Percentiles rank a stretch among this genome's conserved stretches.
Evolutionary conservation across 2,888 invertebrate species (phyloP).

Genomic region (Tolmerus cingulatus): DNA sequence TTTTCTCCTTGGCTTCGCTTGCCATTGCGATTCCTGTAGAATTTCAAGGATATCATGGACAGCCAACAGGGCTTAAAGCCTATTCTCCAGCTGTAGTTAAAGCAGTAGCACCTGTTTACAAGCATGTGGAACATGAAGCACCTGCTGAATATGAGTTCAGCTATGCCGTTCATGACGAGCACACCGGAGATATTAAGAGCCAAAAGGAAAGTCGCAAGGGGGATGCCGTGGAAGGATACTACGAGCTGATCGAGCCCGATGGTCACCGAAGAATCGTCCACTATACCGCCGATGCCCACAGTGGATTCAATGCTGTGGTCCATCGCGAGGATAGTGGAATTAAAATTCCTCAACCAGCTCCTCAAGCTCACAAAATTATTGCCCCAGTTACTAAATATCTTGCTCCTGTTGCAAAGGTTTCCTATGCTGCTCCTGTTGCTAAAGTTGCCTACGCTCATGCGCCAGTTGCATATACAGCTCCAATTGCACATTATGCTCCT

Average conservation of each 20-base stretch:
- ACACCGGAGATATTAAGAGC: conserved; percentile 62
- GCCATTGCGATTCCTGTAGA: neutral
- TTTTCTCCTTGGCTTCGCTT: neutral
- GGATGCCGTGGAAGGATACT: conserved; percentile 62
- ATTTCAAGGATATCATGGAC: neutral
- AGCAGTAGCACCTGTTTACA: neutral
- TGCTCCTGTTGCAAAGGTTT: conserved; percentile 60
- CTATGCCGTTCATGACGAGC: conserved; percentile 59
- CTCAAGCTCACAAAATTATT: neutral
- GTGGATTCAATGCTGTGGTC: conserved; percentile 64
- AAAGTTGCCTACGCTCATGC: conserved; percentile 50
- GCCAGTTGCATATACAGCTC: conserved; percentile 61
- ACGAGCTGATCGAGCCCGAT: conserved; percentile 62
- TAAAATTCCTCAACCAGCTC: conserved; percentile 31
- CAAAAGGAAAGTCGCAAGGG: conserved; percentile 62
- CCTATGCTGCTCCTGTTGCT: neutral
- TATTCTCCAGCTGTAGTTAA: neutral
- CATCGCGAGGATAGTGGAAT: conserved; percentile 56
- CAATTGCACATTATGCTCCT: conserved; percentile 52
- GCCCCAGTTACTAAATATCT: neutral
- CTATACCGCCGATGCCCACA: conserved; percentile 62
- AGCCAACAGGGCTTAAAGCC: neutral
- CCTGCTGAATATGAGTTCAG: conserved; percentile 60
- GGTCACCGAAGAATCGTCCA: conserved; percentile 62
- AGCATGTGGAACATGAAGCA: conserved; percentile 46